Conservation (phyloP, 2,797 vertebrate species). For the Smutsia gigantea region DNA sequence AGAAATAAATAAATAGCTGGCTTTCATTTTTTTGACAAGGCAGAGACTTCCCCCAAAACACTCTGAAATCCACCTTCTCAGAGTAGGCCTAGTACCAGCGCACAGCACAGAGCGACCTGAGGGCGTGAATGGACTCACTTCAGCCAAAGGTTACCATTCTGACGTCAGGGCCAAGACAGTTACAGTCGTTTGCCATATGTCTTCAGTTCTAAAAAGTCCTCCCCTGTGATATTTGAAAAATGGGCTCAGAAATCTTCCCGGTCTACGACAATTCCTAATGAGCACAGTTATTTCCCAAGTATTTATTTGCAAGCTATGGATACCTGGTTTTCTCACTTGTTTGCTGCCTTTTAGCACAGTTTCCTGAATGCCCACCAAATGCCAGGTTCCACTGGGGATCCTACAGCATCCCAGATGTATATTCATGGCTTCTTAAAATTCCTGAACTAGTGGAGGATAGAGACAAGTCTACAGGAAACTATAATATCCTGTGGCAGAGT, state of each 20-base stretch:
- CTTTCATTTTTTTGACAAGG: background rate
- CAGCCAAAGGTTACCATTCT: background rate
- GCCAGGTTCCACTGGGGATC: too few species aligned
- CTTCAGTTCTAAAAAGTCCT: background rate
- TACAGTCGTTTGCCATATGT: background rate
- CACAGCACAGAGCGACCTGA: too few species aligned
- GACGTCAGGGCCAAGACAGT: background rate
- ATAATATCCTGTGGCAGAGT: background rate
- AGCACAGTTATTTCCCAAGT: background rate
- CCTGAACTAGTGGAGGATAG: background rate
- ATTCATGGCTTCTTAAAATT: background rate
- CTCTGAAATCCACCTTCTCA: background rate
- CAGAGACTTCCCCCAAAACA: background rate
- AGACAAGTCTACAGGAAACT: background rate
- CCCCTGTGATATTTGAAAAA: background rate
- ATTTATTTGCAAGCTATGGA: background rate
- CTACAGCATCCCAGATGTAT: rapidly evolving
- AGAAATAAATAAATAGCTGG: background rate
- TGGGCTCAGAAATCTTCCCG: background rate
- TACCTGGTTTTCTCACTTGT: background rate
- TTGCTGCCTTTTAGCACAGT: background rate
- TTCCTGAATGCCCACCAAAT: background rate
- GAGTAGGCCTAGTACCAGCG: rapidly evolving
- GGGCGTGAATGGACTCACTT: rapidly evolving
- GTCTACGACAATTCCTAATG: rapidly evolving